Conservation (phyloP, 2,797 vertebrate species). For the Loriculus beryllinus region DNA sequence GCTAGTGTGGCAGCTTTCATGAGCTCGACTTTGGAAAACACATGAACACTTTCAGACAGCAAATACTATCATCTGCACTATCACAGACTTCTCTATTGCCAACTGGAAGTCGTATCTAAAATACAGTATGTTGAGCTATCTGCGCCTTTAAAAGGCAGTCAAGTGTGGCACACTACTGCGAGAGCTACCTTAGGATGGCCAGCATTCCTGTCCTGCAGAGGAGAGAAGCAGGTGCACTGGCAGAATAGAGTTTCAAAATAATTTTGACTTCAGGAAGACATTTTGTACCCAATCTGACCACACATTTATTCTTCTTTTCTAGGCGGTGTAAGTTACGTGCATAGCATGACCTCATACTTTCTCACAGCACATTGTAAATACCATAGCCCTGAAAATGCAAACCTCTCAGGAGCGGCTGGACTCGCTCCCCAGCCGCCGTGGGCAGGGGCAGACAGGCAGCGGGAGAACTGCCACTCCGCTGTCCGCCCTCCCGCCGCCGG, state of each 20-base stretch:
- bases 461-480: background rate
- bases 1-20: background rate
- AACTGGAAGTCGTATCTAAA: background rate
- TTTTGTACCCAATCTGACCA: background rate
- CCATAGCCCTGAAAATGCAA: background rate
- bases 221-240: background rate
- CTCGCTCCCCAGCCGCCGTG: accelerated
- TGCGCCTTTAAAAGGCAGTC: background rate
- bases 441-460: background rate
- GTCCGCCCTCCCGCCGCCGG: accelerated
- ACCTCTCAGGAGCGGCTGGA: accelerated
- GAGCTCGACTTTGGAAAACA: background rate
- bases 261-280: background rate
- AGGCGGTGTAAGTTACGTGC: accelerated
- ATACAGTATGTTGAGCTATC: too few species aligned
- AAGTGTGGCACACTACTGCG: background rate
- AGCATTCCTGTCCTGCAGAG: background rate
- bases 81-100: background rate
- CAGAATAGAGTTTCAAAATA: background rate
- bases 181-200: background rate
- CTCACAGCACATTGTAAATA: background rate
- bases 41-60: background rate
- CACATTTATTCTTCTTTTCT: background rate
- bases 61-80: background rate
- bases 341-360: background rate